A percentile compares a stretch with the other conserved stretches of the same genome.
Evolutionary conservation across 2,888 invertebrate genomes (phyloP).

Genomic region (Antheraea yamamai): DNA sequence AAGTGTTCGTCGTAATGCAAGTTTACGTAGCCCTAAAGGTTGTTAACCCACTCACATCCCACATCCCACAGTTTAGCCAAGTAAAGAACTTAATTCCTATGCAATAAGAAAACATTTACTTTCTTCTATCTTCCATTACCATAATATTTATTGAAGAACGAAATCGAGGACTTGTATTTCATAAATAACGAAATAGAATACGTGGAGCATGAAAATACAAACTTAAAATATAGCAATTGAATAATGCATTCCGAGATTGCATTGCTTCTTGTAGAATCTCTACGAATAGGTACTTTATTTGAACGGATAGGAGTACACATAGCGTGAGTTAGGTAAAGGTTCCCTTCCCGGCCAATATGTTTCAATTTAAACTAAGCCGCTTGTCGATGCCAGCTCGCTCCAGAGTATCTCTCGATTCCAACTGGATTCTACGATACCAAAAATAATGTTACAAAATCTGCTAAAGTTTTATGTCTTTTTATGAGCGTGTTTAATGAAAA

Average conservation of each 20-base stretch:
- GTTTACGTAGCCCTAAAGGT: not conserved
- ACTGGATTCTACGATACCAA: slow-evolving; percentile 57
- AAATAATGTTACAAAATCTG: slow-evolving; percentile 49
- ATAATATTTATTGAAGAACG: no score
- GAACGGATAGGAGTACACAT: slow-evolving; percentile 55
- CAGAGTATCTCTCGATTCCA: slow-evolving; percentile 64
- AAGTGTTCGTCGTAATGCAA: not conserved
- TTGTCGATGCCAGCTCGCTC: slow-evolving; percentile 70
- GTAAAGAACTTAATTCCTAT: no score
- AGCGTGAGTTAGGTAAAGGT: slow-evolving; percentile 56
- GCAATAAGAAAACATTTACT: no score
- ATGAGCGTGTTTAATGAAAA: not conserved
- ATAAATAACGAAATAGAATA: not conserved
- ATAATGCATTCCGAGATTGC: slow-evolving; percentile 22
- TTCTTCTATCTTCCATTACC: no score
- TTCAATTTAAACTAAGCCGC: slow-evolving; percentile 79
- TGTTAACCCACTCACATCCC: no score
- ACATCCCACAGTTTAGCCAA: no score
- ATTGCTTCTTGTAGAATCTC: slow-evolving; percentile 25
- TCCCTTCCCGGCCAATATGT: slow-evolving; percentile 72
- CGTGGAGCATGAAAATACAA: not conserved
- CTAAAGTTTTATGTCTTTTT: slow-evolving; percentile 8
- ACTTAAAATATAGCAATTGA: slow-evolving; percentile 1
- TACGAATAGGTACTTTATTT: slow-evolving; percentile 46
- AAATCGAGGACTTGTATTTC: not conserved